phyloP scores from a whole-genome alignment of 2,888 invertebrate genomes.

The Cheilosia vernalis region DNA sequence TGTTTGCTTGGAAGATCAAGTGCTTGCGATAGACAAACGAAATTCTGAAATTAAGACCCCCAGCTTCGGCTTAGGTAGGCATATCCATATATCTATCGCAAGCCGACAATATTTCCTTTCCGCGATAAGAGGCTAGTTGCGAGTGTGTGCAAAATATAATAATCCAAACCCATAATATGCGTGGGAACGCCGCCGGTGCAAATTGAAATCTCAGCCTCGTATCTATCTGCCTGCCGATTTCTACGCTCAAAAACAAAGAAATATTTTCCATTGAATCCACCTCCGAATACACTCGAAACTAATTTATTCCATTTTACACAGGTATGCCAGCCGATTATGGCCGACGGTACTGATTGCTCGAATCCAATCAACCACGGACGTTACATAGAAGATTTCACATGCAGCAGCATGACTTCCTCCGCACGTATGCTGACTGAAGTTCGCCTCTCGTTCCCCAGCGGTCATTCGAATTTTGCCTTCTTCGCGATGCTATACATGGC shows the following conservation, averaged over 20 bases:
- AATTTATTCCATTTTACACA: slow-evolving; percentile 77
- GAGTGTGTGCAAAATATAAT: too few relatives aligned
- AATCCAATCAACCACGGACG: slow-evolving; percentile 85
- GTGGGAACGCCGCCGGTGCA: slow-evolving; percentile 38
- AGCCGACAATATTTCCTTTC: neutral
- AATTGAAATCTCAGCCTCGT: slow-evolving; percentile 49
- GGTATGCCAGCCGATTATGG: slow-evolving; percentile 91
- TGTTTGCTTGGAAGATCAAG: slow-evolving; percentile 1
- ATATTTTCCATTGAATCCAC: slow-evolving; percentile 16
- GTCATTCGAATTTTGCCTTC: slow-evolving; percentile 95
- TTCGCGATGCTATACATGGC: slow-evolving; percentile 93
- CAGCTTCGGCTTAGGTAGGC: neutral
- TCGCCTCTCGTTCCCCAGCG: slow-evolving; percentile 95
- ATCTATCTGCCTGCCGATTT: neutral
- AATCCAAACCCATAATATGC: slow-evolving; percentile 17
- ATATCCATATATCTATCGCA: neutral
- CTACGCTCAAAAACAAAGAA: slow-evolving; percentile 7
- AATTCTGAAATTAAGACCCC: slow-evolving; percentile 14
- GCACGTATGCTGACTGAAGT: slow-evolving; percentile 88
- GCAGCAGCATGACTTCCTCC: slow-evolving; percentile 84
- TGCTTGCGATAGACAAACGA: slow-evolving; percentile 23
- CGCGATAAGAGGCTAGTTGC: slow-evolving; percentile 11
- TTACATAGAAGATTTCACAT: slow-evolving; percentile 90
- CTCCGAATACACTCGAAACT: slow-evolving; percentile 17
- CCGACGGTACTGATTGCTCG: slow-evolving; percentile 85